Percentiles rank a stretch among this genome's conserved stretches.
Conservation (phyloP, 92 coral and sea anemone species). For the Plumapathes pennacea region DNA sequence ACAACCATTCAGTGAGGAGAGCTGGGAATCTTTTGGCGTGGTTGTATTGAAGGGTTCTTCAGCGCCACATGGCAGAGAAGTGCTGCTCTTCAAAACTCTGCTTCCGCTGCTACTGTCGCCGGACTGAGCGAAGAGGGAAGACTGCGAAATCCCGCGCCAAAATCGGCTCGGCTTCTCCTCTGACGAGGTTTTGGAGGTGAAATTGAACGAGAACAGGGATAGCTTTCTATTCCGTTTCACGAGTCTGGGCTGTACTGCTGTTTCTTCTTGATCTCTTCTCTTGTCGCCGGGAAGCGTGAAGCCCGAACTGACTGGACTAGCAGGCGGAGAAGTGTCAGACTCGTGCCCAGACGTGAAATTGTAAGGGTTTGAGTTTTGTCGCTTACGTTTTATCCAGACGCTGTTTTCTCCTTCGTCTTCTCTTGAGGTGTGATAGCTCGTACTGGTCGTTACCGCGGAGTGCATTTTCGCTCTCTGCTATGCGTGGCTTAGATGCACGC, state of each 20-base stretch:
- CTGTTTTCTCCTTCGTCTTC: slow-evolving; percentile 18
- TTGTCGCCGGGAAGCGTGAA: slow-evolving; percentile 2
- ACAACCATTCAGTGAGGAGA: not conserved
- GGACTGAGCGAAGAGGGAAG: too few species aligned
- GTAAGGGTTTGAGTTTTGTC: slow-evolving; percentile 50
- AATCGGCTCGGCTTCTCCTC: slow-evolving; percentile 66
- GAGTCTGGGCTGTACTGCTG: slow-evolving; percentile 49
- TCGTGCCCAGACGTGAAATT: slow-evolving; percentile 82
- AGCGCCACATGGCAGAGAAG: slow-evolving; percentile 15
- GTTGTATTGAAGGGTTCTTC: slow-evolving; percentile 6
- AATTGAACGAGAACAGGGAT: slow-evolving; percentile 81
- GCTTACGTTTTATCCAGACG: slow-evolving; percentile 29
- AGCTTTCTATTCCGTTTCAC: slow-evolving; percentile 68
- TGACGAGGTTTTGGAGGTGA: slow-evolving; percentile 56
- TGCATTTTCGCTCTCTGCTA: too few species aligned
- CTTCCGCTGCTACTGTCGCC: too few species aligned
- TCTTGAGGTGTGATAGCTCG: too few species aligned
- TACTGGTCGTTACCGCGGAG: too few species aligned
- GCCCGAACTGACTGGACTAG: slow-evolving; percentile 12
- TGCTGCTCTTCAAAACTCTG: slow-evolving; percentile 1
- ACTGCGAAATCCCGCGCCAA: too few species aligned
- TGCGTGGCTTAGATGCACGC: too few species aligned
- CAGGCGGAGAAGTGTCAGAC: slow-evolving; percentile 20
- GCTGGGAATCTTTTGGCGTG: too few species aligned
- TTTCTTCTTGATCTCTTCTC: slow-evolving; percentile 24